A percentile compares a stretch with the other conserved stretches of the same genome.
Evolutionary conservation across 1,140 invertebrate genomes (phyloP).

Genomic region (Oryzaephilus surinamensis): DNA sequence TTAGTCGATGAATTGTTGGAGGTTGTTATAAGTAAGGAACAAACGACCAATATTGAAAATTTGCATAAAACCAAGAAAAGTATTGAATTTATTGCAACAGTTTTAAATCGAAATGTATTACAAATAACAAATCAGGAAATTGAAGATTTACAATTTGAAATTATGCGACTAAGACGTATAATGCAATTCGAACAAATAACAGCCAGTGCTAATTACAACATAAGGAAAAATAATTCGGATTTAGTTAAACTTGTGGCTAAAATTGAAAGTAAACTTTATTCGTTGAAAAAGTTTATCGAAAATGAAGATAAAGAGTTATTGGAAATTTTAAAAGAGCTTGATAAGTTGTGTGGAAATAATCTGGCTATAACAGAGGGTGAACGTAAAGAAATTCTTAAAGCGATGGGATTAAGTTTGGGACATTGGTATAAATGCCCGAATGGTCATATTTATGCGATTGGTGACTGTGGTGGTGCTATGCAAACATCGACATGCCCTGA

Average conservation of each 20-base stretch:
- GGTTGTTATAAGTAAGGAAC: slow-evolving; percentile 14
- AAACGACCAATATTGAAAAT: not conserved
- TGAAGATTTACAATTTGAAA: slow-evolving; percentile 23
- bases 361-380: slow-evolving; percentile 42
- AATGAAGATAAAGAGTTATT: slow-evolving; percentile 11
- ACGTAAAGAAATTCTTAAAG: slow-evolving; percentile 46
- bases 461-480: slow-evolving; percentile 62
- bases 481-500: slow-evolving; percentile 44
- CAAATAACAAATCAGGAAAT: slow-evolving; percentile 37
- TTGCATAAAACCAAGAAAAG: not conserved
- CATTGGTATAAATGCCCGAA: slow-evolving; percentile 69
- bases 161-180: slow-evolving; percentile 18
- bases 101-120: slow-evolving; percentile 30
- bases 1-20: slow-evolving; percentile 16
- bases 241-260: not conserved
- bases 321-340: slow-evolving; percentile 16
- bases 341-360: slow-evolving; percentile 1
- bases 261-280: slow-evolving; percentile 4
- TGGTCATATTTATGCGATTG: slow-evolving; percentile 60
- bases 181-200: slow-evolving; percentile 17
- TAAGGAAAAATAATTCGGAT: not conserved
- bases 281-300: slow-evolving; percentile 6
- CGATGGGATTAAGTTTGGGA: slow-evolving; percentile 47
- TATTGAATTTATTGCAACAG: not conserved
- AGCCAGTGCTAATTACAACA: not conserved